phyloP scores from a whole-genome alignment of 2,888 invertebrate genomes.

The Cybosia mesomella region DNA sequence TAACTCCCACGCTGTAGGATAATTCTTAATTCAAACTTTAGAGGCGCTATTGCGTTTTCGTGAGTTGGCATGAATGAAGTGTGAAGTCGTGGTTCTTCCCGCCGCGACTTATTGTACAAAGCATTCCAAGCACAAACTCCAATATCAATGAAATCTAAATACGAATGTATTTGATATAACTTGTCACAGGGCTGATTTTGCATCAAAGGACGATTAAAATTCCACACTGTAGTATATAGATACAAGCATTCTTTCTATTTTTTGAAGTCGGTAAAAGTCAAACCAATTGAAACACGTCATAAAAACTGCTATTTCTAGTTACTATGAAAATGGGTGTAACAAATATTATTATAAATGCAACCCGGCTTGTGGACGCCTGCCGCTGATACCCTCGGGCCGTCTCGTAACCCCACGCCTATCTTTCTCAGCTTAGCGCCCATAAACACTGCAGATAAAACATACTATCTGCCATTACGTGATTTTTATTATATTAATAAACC shows the following conservation, averaged over 20 bases:
- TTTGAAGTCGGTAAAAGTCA: neutral
- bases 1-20: too few relatives aligned
- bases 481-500: conserved; percentile 35
- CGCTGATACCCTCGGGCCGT: conserved; percentile 55
- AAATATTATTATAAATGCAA: conserved; percentile 9
- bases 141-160: neutral
- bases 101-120: neutral
- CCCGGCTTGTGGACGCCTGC: conserved; percentile 43
- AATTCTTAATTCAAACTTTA: neutral
- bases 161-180: neutral
- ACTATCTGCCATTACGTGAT: conserved; percentile 44
- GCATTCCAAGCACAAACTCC: neutral
- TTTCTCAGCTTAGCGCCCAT: conserved; percentile 52
- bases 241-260: too few relatives aligned
- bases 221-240: too few relatives aligned
- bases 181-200: neutral
- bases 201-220: too few relatives aligned
- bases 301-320: neutral
- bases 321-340: neutral
- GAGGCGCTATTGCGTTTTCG: neutral
- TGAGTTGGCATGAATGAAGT: neutral
- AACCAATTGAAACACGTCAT: neutral
- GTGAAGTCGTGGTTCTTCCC: neutral
- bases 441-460: conserved; percentile 47
- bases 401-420: conserved; percentile 59